phyloP scores from a whole-genome alignment of 2,797 vertebrate species.

The Anisognathus igniventris region DNA sequence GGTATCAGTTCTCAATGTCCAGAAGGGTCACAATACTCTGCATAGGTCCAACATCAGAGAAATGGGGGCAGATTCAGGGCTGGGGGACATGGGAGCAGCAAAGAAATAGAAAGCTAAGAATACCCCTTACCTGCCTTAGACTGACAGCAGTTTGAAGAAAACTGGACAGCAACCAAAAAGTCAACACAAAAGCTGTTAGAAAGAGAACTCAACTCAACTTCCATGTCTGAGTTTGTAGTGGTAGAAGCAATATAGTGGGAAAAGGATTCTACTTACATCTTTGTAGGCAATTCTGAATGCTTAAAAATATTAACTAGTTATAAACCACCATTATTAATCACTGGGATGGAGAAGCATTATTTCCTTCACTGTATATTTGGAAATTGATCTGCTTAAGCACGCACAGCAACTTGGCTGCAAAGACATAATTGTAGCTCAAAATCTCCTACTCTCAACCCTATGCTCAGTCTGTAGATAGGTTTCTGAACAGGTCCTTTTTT shows the following conservation, averaged over 20 bases:
- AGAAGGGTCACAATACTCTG: background rate
- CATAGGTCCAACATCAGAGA: background rate
- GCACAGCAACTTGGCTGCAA: background rate
- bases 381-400: background rate
- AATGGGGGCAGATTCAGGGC: background rate
- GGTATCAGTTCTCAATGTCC: background rate
- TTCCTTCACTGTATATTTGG: background rate
- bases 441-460: background rate
- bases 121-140: background rate
- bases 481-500: background rate
- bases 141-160: background rate
- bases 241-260: background rate
- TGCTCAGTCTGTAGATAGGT: background rate
- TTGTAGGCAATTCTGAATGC: background rate
- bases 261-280: background rate
- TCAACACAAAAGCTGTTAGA: background rate
- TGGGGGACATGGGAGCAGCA: background rate
- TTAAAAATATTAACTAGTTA: background rate
- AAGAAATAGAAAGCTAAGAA: background rate
- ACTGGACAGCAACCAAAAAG: background rate
- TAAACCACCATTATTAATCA: background rate
- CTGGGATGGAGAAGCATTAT: background rate
- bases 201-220: background rate
- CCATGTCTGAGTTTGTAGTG: background rate
- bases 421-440: background rate